These are phyloP conservation scores for Aproaerema taeniolella DNA, from an alignment of 2,888 invertebrate genomes.

Conservation along the genomic window DNA sequence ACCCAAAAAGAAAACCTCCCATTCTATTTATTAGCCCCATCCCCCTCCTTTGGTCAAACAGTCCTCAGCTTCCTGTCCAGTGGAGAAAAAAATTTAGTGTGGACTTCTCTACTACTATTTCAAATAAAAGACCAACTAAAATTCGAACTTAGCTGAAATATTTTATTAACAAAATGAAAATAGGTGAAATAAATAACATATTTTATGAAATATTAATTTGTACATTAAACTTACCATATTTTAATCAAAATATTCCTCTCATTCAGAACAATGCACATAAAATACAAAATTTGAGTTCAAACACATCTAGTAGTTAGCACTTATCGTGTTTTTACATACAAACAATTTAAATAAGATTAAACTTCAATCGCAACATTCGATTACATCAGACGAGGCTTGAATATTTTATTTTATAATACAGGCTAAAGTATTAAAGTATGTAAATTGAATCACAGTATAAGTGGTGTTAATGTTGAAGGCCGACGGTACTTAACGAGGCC, in stretches of 20 bases:
- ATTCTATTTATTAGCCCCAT: too few species aligned
- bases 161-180: conserved; percentile 71
- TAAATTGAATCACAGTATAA: conserved; percentile 68
- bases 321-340: conserved; percentile 16
- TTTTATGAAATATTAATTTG: conserved; percentile 72
- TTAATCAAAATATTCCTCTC: conserved; percentile 50
- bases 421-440: conserved; percentile 4
- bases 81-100: too few species aligned
- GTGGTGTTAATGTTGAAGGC: conserved; percentile 59
- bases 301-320: too few species aligned
- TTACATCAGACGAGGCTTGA: background rate
- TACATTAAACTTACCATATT: conserved; percentile 62
- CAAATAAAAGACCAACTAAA: conserved; percentile 19
- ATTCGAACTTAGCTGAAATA: conserved; percentile 54
- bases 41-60: too few species aligned
- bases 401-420: too few species aligned
- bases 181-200: conserved; percentile 74
- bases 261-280: conserved; percentile 57
- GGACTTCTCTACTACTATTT: too few species aligned
- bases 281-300: conserved; percentile 49
- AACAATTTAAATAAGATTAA: conserved; percentile 8
- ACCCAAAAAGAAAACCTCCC: too few species aligned
- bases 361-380: too few species aligned
- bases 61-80: too few species aligned
- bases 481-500: conserved; percentile 49